These are phyloP conservation scores for Ptychoptera albimana DNA, from an alignment of 2,888 invertebrate species.

Conservation along the genomic window DNA sequence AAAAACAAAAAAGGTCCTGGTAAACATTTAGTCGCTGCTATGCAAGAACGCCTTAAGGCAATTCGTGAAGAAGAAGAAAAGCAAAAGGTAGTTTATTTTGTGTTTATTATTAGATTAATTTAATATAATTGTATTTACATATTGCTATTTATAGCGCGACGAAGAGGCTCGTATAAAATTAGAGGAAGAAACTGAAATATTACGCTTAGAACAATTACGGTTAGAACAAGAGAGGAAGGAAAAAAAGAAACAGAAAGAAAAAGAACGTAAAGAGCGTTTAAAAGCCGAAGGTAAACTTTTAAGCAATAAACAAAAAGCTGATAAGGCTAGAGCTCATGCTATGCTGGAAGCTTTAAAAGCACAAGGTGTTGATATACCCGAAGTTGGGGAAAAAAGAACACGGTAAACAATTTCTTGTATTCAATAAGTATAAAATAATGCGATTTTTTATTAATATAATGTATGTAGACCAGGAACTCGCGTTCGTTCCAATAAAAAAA, in stretches of 20 bases:
- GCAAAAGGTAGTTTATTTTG: constrained; percentile 14
- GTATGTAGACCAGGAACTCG: constrained; percentile 48
- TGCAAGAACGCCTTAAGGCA: constrained; percentile 83
- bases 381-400: constrained; percentile 44
- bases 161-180: constrained; percentile 65
- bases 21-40: constrained; percentile 73
- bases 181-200: constrained; percentile 58
- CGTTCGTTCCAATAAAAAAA: constrained; percentile 52
- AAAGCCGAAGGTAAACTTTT: constrained; percentile 94
- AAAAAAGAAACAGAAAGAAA: constrained; percentile 79
- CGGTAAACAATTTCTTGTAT: constrained; percentile 11
- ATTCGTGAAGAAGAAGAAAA: constrained; percentile 81
- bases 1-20: constrained; percentile 53
- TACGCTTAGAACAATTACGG: constrained; percentile 55
- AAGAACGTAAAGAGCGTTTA: constrained; percentile 77
- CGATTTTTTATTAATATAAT: constrained; percentile 8
- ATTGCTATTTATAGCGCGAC: constrained; percentile 35
- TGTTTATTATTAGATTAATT: not conserved
- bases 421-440: constrained; percentile 35
- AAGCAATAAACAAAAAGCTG: constrained; percentile 86
- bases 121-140: not conserved
- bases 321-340: constrained; percentile 73
- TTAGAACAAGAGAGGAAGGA: constrained; percentile 80
- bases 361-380: constrained; percentile 70
- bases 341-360: constrained; percentile 79